These are phyloP conservation scores for Cebidichthys violaceus DNA, from an alignment of 2,113 vertebrate genomes.

Conservation along the genomic window DNA sequence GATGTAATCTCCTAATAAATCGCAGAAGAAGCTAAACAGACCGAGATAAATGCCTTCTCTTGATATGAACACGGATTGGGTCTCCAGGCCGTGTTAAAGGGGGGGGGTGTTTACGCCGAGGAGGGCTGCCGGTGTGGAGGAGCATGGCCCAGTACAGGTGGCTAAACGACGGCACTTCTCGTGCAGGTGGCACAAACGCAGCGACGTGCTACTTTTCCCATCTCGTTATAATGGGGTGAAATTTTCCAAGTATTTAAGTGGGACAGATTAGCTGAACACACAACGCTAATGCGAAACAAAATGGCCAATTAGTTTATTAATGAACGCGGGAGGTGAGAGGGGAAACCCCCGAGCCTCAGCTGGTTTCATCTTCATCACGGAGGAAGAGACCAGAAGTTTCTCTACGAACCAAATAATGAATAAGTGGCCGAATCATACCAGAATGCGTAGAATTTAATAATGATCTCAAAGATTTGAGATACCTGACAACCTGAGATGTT, in stretches of 20 bases:
- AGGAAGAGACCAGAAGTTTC: not conserved
- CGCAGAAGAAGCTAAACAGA: not conserved
- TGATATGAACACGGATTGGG: not conserved
- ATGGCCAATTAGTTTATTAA: constrained; percentile 77
- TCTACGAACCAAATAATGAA: not conserved
- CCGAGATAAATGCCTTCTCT: not conserved
- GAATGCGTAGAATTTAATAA: not conserved
- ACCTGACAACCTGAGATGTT: not conserved
- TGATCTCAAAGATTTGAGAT: fast-evolving
- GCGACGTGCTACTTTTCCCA: constrained; percentile 86
- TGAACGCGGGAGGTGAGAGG: constrained; percentile 53
- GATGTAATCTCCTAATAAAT: not conserved
- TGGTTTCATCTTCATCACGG: not conserved
- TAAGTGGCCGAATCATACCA: not conserved
- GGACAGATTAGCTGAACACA: constrained; percentile 87
- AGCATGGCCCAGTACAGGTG: constrained; percentile 53
- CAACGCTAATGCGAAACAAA: constrained; percentile 85
- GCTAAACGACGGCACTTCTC: constrained; percentile 71
- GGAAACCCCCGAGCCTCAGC: not conserved
- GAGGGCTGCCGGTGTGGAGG: constrained; percentile 11
- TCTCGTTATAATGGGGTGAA: constrained; percentile 86
- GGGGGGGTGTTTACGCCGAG: constrained; percentile 52
- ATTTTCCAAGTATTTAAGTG: constrained; percentile 79
- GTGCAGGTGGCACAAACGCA: constrained; percentile 77
- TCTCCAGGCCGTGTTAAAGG: not conserved